A percentile compares a stretch with the other conserved stretches of the same genome.
These are phyloP conservation scores for Hystrix brachyura DNA, from an alignment of 2,113 vertebrate species.

Conservation along the genomic window DNA sequence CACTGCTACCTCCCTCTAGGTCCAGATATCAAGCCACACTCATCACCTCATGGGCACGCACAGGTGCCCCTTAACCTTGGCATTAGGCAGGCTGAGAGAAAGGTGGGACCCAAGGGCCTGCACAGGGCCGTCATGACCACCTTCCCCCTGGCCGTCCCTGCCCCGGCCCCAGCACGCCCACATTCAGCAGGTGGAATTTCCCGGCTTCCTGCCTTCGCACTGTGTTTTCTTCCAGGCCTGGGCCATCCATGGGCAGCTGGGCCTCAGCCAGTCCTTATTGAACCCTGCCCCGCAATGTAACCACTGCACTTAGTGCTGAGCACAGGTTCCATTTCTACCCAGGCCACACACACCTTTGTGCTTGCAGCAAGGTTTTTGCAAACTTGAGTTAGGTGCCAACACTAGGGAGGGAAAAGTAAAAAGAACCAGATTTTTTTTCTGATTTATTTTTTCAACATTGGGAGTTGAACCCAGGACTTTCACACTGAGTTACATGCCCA, in stretches of 20 bases:
- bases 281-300: rapidly evolving
- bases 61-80: rapidly evolving
- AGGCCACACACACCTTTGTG: rapidly evolving
- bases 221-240: rapidly evolving
- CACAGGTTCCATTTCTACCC: too few relatives aligned
- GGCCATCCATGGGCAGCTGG: rapidly evolving
- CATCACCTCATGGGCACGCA: rapidly evolving
- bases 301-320: rapidly evolving
- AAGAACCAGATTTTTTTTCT: not conserved
- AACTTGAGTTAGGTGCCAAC: not conserved
- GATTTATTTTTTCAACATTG: not conserved
- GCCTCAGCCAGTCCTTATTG: rapidly evolving
- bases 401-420: not conserved
- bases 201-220: rapidly evolving
- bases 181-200: not conserved
- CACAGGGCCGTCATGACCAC: rapidly evolving
- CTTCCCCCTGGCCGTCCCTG: not conserved
- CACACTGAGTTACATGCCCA: not conserved
- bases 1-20: rapidly evolving
- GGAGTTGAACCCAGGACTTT: not conserved
- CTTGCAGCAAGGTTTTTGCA: not conserved
- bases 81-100: not conserved
- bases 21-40: not conserved
- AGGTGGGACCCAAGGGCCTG: not conserved
- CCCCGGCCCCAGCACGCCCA: not conserved